Conservation (phyloP, 2,113 vertebrate genomes). For the Calonectris borealis region DNA sequence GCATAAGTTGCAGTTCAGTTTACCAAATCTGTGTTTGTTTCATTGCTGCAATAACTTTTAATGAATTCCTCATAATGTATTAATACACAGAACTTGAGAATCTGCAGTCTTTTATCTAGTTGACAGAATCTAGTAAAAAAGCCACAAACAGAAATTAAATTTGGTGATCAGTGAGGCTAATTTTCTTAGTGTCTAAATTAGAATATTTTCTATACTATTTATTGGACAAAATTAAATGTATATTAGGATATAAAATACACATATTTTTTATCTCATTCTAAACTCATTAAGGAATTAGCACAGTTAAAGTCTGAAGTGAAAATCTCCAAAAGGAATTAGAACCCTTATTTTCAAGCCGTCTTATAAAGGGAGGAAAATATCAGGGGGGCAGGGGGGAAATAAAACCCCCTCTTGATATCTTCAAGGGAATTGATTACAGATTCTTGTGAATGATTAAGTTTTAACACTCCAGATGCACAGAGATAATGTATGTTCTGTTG, state of each 20-base stretch:
- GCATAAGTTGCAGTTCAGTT: neutral
- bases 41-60: neutral
- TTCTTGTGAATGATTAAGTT: neutral
- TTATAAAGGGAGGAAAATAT: neutral
- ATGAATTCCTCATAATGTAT: neutral
- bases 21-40: neutral
- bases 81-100: neutral
- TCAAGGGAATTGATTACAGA: neutral
- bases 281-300: neutral
- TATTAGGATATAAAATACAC: neutral
- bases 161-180: neutral
- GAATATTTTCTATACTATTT: neutral
- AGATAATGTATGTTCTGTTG: neutral
- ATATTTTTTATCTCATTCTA: neutral
- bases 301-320: neutral
- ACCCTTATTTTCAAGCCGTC: neutral
- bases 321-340: neutral
- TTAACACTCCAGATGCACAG: neutral
- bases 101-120: neutral
- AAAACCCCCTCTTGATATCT: neutral
- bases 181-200: neutral
- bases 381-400: accelerated
- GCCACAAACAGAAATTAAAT: neutral
- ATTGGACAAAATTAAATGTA: neutral
- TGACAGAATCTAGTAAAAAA: neutral